Evolutionary conservation across 2,797 vertebrate species (phyloP).

Genomic region (Mionectes olivaceus): DNA sequence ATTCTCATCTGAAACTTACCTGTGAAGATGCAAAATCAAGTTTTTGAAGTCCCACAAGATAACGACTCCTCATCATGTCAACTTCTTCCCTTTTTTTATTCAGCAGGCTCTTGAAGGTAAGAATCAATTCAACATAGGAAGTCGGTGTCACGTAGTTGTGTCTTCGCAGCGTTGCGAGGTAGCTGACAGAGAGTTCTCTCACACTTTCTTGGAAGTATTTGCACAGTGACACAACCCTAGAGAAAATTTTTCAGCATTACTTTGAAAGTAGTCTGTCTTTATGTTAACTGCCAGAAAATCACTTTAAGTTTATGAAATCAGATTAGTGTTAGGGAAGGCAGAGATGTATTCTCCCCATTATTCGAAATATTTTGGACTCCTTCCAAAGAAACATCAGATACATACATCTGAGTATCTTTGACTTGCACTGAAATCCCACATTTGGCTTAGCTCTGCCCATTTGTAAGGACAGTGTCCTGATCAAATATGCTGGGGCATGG

Average conservation of each 20-base stretch:
- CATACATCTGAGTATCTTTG: background rate
- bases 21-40: conserved; percentile 92
- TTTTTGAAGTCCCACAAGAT: conserved; percentile 89
- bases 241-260: background rate
- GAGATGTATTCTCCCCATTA: background rate
- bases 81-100: conserved; percentile 88
- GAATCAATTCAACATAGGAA: conserved; percentile 93
- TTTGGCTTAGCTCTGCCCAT: background rate
- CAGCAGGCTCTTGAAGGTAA: conserved; percentile 91
- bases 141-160: conserved; percentile 95
- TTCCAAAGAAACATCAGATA: background rate
- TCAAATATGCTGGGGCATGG: rapidly evolving
- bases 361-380: background rate
- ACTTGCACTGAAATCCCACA: background rate
- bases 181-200: conserved; percentile 83
- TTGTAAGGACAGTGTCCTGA: background rate
- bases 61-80: conserved; percentile 85
- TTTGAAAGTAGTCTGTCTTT: background rate
- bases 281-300: background rate
- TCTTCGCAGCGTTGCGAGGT: conserved; percentile 84
- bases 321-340: background rate
- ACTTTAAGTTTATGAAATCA: background rate
- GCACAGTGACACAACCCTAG: conserved; percentile 92
- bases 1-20: conserved; percentile 72
- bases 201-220: conserved; percentile 91